Evolutionary conservation across 2,113 vertebrate genomes (phyloP).

Genomic region (Triplophysa rosa): DNA sequence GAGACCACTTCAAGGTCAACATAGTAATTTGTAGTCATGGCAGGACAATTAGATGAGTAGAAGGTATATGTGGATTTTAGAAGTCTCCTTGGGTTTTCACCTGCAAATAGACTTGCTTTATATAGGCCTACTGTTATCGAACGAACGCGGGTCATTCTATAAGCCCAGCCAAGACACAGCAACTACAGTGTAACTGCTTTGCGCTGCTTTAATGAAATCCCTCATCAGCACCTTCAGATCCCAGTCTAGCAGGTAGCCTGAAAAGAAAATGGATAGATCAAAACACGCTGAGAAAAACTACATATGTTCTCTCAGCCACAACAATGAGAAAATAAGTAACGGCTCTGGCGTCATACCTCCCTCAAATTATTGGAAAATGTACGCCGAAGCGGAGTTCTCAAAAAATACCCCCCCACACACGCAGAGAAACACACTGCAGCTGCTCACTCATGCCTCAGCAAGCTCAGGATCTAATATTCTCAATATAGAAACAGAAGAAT

Average conservation of each 20-base stretch:
- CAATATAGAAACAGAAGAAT: slow-evolving; percentile 30
- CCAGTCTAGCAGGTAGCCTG: slow-evolving; percentile 1
- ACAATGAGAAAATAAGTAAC: slow-evolving; percentile 15
- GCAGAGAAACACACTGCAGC: slow-evolving; percentile 23
- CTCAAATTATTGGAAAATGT: slow-evolving; percentile 39
- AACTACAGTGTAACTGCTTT: not conserved
- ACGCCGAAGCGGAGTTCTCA: slow-evolving; percentile 25
- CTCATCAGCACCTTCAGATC: not conserved
- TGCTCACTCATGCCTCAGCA: slow-evolving; percentile 31
- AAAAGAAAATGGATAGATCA: not conserved
- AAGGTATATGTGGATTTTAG: slow-evolving; percentile 34
- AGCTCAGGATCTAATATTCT: slow-evolving; percentile 32
- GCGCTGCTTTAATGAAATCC: slow-evolving; percentile 29
- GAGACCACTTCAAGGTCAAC: slow-evolving; percentile 50
- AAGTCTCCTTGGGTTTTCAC: slow-evolving; percentile 22
- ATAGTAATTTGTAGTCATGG: slow-evolving; percentile 38
- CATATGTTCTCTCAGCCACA: slow-evolving; percentile 16
- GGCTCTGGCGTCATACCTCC: not conserved
- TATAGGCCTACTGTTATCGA: slow-evolving; percentile 33
- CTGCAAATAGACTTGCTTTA: not conserved
- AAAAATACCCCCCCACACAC: slow-evolving; percentile 6
- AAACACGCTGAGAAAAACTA: not conserved
- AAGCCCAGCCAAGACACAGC: not conserved
- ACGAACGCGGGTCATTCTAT: slow-evolving; percentile 6
- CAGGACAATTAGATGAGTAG: slow-evolving; percentile 44